These are phyloP conservation scores for Drosophila birchii DNA, from an alignment of 2,888 invertebrate species.

Conservation along the genomic window DNA sequence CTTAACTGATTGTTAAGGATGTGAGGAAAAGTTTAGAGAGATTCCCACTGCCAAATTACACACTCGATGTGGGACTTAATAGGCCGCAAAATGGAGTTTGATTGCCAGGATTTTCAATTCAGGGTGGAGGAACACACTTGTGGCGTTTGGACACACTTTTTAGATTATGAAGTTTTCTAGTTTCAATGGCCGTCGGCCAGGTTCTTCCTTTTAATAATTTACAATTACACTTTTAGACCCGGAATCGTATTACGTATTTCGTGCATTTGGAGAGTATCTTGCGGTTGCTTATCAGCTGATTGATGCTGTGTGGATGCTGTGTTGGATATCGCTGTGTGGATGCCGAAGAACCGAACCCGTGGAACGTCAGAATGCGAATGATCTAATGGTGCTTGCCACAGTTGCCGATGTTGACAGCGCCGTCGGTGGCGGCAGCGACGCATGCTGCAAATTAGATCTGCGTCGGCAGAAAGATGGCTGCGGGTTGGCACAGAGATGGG, in stretches of 20 bases:
- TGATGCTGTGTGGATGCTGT: conserved; percentile 7
- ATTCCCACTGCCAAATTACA: conserved; percentile 53
- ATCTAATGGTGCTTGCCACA: conserved; percentile 73
- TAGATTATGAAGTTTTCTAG: not conserved
- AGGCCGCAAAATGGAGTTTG: conserved; percentile 24
- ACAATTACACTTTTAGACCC: conserved; percentile 4
- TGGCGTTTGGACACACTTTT: conserved; percentile 6
- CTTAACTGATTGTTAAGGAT: conserved; percentile 21
- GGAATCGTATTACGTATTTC: conserved; percentile 8
- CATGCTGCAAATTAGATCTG: conserved; percentile 49
- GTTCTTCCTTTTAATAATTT: not conserved
- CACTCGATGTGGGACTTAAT: conserved; percentile 82
- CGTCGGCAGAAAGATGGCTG: conserved; percentile 68
- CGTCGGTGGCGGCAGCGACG: conserved; percentile 22
- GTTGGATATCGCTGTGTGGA: conserved; percentile 16
- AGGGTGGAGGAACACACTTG: conserved; percentile 14
- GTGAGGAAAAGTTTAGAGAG: conserved; percentile 14
- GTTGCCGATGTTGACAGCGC: conserved; percentile 64
- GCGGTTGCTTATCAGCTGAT: conserved; percentile 7
- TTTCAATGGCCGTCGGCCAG: conserved; percentile 9
- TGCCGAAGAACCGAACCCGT: conserved; percentile 72
- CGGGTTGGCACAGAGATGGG: conserved; percentile 56
- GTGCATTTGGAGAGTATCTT: not conserved
- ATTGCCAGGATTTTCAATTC: conserved; percentile 24
- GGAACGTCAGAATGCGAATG: conserved; percentile 81